Evolutionary conservation across 2,113 vertebrate genomes (phyloP).

Genomic region (Colius striatus): DNA sequence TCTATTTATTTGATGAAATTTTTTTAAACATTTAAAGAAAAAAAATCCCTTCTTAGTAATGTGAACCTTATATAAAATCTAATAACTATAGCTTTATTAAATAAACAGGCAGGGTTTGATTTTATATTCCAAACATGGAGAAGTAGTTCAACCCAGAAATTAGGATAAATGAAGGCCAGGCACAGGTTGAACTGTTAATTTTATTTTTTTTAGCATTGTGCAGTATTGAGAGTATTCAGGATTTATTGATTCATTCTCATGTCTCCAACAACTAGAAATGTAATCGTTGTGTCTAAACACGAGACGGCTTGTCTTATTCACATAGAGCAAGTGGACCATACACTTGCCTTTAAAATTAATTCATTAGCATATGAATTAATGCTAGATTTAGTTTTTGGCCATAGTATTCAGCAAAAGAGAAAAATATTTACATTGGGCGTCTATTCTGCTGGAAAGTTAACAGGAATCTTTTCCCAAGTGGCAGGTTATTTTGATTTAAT

Average conservation of each 20-base stretch:
- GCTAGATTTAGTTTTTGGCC: background rate
- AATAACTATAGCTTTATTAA: background rate
- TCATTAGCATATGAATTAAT: slow-evolving; percentile 3
- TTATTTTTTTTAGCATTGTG: background rate
- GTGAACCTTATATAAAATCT: background rate
- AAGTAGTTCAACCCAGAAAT: background rate
- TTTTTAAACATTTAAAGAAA: background rate
- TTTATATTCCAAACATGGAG: background rate
- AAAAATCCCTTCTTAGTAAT: background rate
- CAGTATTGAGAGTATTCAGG: background rate
- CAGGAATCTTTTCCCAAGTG: background rate
- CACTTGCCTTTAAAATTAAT: slow-evolving; percentile 13
- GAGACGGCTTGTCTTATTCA: background rate
- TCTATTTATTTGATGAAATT: background rate
- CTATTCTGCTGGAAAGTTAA: background rate
- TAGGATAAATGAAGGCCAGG: background rate
- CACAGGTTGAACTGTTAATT: background rate
- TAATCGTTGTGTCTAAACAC: background rate
- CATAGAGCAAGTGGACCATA: background rate
- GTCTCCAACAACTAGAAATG: background rate
- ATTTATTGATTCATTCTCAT: background rate
- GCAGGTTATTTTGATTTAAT: background rate
- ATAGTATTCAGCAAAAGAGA: background rate
- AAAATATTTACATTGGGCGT: background rate
- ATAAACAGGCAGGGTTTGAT: background rate